Conservation (phyloP, 1,140 invertebrate species). For the Steinernema khuongi region DNA sequence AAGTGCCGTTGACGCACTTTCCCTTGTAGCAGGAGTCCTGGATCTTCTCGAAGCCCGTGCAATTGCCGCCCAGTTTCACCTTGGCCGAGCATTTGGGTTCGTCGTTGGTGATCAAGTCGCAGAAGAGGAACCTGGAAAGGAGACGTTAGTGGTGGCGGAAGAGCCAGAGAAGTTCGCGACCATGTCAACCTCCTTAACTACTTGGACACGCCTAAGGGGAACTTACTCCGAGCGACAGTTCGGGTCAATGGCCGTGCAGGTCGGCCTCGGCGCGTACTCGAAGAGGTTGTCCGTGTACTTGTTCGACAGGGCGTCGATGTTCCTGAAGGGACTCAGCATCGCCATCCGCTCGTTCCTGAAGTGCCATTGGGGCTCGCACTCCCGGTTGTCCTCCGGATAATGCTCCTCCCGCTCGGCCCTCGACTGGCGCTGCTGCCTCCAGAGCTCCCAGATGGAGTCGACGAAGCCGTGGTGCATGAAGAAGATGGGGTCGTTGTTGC, state of each 20-base stretch:
- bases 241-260: constrained; percentile 31
- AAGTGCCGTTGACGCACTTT: neutral
- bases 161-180: neutral
- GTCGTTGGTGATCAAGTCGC: constrained; percentile 45
- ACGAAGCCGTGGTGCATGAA: constrained; percentile 40
- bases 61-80: constrained; percentile 42
- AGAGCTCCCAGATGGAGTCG: constrained; percentile 40
- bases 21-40: neutral
- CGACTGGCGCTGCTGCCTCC: constrained; percentile 37
- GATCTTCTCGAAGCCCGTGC: constrained; percentile 13
- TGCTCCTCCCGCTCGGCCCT: constrained; percentile 29
- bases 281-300: constrained; percentile 55
- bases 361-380: constrained; percentile 31
- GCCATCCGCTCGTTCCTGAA: constrained; percentile 23
- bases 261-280: constrained; percentile 51
- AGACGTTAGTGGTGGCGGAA: neutral
- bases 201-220: neutral
- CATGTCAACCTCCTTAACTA: neutral
- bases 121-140: constrained; percentile 44
- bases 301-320: constrained; percentile 52
- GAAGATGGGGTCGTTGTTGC: constrained; percentile 39
- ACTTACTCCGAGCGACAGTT: constrained; percentile 53
- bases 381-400: constrained; percentile 32
- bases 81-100: constrained; percentile 48
- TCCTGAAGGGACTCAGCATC: constrained; percentile 31